Conservation (phyloP, 2,888 invertebrate species). For the Oscheius sp. region DNA sequence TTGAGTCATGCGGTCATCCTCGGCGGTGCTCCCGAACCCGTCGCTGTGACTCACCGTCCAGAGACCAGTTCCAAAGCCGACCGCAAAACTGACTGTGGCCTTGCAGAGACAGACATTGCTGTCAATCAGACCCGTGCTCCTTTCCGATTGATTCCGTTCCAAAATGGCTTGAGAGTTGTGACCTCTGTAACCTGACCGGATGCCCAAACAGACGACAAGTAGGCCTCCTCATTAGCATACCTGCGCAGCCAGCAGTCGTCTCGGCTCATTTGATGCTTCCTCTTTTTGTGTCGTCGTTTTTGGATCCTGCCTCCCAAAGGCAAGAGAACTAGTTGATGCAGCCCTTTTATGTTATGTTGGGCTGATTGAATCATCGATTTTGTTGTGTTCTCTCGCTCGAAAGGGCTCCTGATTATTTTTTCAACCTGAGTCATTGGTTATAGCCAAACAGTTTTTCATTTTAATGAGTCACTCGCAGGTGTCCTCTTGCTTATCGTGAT, state of each 20-base stretch:
- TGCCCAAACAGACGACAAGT: slow-evolving; percentile 29
- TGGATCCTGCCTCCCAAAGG: not conserved
- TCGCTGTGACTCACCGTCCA: no score
- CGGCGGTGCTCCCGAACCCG: no score
- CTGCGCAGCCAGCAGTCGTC: not conserved
- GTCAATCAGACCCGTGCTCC: no score
- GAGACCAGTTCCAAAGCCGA: no score
- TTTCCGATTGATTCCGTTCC: no score
- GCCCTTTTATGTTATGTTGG: not conserved
- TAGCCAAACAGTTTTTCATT: not conserved
- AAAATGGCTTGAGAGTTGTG: not conserved
- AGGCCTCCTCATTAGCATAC: slow-evolving; percentile 30
- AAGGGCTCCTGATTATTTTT: no score
- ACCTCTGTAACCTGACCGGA: slow-evolving; percentile 18
- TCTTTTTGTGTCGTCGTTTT: not conserved
- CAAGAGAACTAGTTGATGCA: slow-evolving; percentile 3
- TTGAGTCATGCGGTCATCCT: no score
- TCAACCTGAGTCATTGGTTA: not conserved
- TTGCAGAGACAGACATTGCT: no score
- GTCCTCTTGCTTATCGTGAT: not conserved
- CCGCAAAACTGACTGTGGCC: no score
- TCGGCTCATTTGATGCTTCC: slow-evolving; percentile 3
- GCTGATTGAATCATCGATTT: slow-evolving; percentile 24
- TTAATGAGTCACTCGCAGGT: not conserved
- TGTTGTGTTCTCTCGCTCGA: not conserved